phyloP scores from a whole-genome alignment of 2,113 vertebrate species.

The Conger conger region DNA sequence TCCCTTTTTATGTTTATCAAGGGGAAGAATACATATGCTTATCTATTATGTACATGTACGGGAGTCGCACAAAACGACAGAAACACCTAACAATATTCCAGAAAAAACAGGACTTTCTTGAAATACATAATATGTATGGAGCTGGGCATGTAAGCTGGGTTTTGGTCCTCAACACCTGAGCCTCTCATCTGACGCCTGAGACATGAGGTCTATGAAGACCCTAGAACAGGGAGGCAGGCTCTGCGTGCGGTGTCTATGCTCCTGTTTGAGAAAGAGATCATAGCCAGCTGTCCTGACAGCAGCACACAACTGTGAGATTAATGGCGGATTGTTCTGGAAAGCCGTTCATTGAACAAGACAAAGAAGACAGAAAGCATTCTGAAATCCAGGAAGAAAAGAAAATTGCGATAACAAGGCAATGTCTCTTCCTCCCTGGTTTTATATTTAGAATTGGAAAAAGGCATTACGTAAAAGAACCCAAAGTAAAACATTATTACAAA shows the following conservation, averaged over 20 bases:
- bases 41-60: too few relatives aligned
- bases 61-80: too few relatives aligned
- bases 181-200: too few relatives aligned
- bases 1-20: too few relatives aligned
- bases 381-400: not conserved
- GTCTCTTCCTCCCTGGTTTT: not conserved
- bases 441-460: not conserved
- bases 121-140: too few relatives aligned
- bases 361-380: not conserved
- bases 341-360: constrained; percentile 8
- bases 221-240: not conserved
- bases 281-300: not conserved
- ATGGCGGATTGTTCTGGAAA: not conserved
- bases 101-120: too few relatives aligned
- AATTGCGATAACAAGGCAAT: not conserved
- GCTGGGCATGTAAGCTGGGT: too few relatives aligned
- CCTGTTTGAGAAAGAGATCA: not conserved
- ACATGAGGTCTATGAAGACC: not conserved
- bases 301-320: not conserved
- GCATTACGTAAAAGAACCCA: not conserved
- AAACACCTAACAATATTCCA: too few relatives aligned
- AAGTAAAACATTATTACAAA: not conserved
- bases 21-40: too few relatives aligned
- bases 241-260: not conserved
- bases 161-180: too few relatives aligned